A percentile compares a stretch with the other conserved stretches of the same genome.
phyloP scores from a whole-genome alignment of 2,888 invertebrate species.

The Dorcus parallelipipedus region DNA sequence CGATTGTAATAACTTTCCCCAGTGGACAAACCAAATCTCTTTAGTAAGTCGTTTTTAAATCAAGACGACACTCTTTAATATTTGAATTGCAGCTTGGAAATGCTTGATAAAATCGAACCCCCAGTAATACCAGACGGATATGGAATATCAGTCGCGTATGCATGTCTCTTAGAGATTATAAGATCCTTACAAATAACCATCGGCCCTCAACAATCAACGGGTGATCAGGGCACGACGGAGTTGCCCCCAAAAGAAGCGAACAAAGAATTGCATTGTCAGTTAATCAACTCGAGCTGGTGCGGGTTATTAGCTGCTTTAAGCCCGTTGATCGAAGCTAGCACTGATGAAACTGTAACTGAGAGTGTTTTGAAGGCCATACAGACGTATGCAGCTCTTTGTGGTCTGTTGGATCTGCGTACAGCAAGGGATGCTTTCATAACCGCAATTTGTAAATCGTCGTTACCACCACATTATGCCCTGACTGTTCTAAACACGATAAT shows the following conservation, averaged over 20 bases:
- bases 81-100: conserved; percentile 70
- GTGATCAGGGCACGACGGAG: conserved; percentile 23
- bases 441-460: conserved; percentile 91
- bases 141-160: conserved; percentile 93
- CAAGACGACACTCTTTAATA: conserved; percentile 4
- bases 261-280: conserved; percentile 61
- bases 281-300: conserved; percentile 94
- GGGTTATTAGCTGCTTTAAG: conserved; percentile 89
- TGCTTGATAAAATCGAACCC: conserved; percentile 93
- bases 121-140: conserved; percentile 95
- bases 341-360: conserved; percentile 90
- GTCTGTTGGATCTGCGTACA: conserved; percentile 70
- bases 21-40: conserved; percentile 83
- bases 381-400: conserved; percentile 85
- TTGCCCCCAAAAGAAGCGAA: conserved; percentile 17
- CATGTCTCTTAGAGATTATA: conserved; percentile 88
- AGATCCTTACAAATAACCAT: conserved; percentile 77
- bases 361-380: conserved; percentile 89
- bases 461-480: conserved; percentile 92
- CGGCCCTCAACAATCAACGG: conserved; percentile 52
- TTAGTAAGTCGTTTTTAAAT: conserved; percentile 66
- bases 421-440: conserved; percentile 93
- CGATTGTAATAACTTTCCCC: conserved; percentile 79
- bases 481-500: conserved; percentile 73
- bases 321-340: conserved; percentile 90